These are phyloP conservation scores for Diloba caeruleocephala DNA, from an alignment of 2,888 invertebrate species.

Conservation along the genomic window DNA sequence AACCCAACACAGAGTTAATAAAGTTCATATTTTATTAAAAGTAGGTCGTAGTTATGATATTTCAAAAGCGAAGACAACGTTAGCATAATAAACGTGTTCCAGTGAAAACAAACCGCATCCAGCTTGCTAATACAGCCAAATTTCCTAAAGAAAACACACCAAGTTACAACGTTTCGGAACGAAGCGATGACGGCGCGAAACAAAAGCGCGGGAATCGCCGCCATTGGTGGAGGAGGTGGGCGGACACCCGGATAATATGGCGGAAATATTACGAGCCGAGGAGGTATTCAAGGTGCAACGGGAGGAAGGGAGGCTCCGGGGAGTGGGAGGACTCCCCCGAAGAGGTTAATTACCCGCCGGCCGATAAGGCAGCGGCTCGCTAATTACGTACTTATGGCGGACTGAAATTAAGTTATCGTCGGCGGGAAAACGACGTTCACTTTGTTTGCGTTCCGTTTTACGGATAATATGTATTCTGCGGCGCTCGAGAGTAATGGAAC, in stretches of 20 bases:
- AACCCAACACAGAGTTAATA: slow-evolving; percentile 49
- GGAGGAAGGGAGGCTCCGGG: slow-evolving; percentile 66
- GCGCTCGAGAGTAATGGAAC: slow-evolving; percentile 84
- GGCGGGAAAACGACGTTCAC: slow-evolving; percentile 86
- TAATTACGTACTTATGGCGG: slow-evolving; percentile 89
- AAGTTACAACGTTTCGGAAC: slow-evolving; percentile 87
- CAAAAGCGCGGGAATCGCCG: slow-evolving; percentile 87
- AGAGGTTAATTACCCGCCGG: slow-evolving; percentile 88
- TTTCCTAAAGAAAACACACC: slow-evolving; percentile 82
- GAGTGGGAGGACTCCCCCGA: slow-evolving; percentile 63
- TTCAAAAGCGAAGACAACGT: slow-evolving; percentile 57
- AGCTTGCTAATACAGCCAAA: slow-evolving; percentile 83
- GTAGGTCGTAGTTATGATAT: slow-evolving; percentile 63
- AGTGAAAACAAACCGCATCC: slow-evolving; percentile 86
- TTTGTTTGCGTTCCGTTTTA: slow-evolving; percentile 89
- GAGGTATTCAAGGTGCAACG: slow-evolving; percentile 84
- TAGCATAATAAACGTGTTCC: slow-evolving; percentile 80
- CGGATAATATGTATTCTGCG: slow-evolving; percentile 85
- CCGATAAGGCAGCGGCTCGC: slow-evolving; percentile 89
- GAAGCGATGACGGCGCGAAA: slow-evolving; percentile 79
- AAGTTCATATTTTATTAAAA: slow-evolving; percentile 43
- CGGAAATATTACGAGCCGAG: slow-evolving; percentile 86
- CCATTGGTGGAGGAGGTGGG: slow-evolving; percentile 88
- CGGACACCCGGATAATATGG: slow-evolving; percentile 86
- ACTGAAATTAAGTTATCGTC: slow-evolving; percentile 89